These are phyloP conservation scores for Lagorchestes hirsutus DNA, from an alignment of 2,797 vertebrate species.

Conservation along the genomic window DNA sequence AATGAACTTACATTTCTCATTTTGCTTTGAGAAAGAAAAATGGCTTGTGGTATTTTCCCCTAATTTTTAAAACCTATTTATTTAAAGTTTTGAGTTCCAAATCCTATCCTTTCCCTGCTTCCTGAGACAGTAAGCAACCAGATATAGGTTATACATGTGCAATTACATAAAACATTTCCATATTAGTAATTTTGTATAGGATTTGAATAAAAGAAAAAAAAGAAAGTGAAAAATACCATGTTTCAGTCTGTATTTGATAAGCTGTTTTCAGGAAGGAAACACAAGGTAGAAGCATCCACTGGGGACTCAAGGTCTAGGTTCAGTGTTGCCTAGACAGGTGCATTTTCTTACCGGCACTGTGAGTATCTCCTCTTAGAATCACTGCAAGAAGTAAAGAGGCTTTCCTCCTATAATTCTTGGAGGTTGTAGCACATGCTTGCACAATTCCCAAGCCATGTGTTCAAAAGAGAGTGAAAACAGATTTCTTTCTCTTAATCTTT, in stretches of 20 bases:
- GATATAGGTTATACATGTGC: background rate
- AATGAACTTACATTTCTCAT: constrained; percentile 70
- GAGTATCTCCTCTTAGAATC: background rate
- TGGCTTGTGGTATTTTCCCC: background rate
- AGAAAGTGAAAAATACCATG: background rate
- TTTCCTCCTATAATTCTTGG: background rate
- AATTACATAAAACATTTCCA: background rate
- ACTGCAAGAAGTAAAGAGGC: background rate
- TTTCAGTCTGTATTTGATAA: background rate
- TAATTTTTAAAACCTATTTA: background rate
- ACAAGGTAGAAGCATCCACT: background rate
- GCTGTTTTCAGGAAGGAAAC: background rate
- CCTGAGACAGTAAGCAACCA: background rate
- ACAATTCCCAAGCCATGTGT: background rate
- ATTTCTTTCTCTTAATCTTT: background rate
- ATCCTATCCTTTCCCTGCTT: background rate
- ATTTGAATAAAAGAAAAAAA: no score
- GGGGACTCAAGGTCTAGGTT: background rate
- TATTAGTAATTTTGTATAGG: background rate
- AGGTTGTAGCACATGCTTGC: background rate
- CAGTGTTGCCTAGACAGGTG: background rate
- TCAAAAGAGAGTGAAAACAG: background rate
- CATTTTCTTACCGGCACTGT: background rate
- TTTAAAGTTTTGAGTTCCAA: background rate
- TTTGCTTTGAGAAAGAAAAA: constrained; percentile 71